A percentile compares a stretch with the other conserved stretches of the same genome.
phyloP scores from a whole-genome alignment of 2,113 vertebrate genomes.

The Heterochromis multidens region DNA sequence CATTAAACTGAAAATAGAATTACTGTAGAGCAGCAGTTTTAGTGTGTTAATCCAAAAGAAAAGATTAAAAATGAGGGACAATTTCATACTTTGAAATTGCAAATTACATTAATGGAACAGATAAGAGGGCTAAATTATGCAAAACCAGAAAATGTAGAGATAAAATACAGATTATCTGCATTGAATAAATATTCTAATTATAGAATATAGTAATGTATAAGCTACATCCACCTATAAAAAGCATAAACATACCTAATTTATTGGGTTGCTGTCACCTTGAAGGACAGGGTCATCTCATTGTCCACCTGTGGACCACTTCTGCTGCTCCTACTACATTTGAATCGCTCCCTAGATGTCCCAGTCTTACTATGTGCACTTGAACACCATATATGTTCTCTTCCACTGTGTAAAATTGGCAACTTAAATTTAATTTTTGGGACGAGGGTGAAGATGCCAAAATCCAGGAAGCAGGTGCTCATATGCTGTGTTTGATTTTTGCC shows the following conservation, averaged over 20 bases:
- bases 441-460: background rate
- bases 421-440: background rate
- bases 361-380: background rate
- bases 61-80: background rate
- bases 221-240: background rate
- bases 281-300: background rate
- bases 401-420: background rate
- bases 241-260: background rate
- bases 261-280: background rate
- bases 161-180: background rate
- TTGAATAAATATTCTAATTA: background rate
- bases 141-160: background rate
- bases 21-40: background rate
- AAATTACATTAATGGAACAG: background rate
- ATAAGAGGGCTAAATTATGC: background rate
- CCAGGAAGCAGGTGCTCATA: background rate
- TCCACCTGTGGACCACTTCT: background rate
- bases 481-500: background rate
- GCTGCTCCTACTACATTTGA: background rate
- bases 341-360: background rate
- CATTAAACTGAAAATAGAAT: constrained; percentile 2
- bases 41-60: background rate
- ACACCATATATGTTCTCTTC: background rate
- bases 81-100: background rate
- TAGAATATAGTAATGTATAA: background rate